These are phyloP conservation scores for Galaxias olidus DNA, from an alignment of 2,797 vertebrate genomes.

Conservation along the genomic window DNA sequence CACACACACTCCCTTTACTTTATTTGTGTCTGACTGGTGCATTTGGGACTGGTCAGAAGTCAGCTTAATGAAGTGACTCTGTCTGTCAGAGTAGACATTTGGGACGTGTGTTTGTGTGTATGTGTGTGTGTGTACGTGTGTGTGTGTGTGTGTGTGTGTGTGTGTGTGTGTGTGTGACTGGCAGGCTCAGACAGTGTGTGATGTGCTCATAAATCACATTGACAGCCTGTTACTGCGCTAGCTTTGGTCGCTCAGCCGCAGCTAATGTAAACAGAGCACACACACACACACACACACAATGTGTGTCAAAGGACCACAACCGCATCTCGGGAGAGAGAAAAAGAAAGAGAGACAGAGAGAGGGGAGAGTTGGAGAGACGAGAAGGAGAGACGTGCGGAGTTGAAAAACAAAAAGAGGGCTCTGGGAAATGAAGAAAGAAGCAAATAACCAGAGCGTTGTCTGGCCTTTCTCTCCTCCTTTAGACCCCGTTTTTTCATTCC, in stretches of 20 bases:
- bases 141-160: slow-evolving; percentile 26
- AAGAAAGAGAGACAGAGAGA: slow-evolving; percentile 52
- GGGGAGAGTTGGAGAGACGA: slow-evolving; percentile 56
- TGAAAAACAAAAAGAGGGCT: slow-evolving; percentile 31
- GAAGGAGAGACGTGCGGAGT: slow-evolving; percentile 42
- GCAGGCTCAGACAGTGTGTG: slow-evolving; percentile 90
- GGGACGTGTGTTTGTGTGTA: slow-evolving; percentile 3
- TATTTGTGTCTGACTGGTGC: slow-evolving; percentile 34
- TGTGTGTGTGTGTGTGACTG: slow-evolving; percentile 68
- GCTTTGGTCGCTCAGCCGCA: slow-evolving; percentile 89
- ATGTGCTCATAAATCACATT: slow-evolving; percentile 98
- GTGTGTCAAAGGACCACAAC: slow-evolving; percentile 80
- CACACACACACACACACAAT: slow-evolving; percentile 54
- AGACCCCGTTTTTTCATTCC: too few relatives aligned
- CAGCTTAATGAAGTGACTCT: slow-evolving; percentile 92
- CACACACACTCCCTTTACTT: slow-evolving; percentile 10
- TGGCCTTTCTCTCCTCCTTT: too few relatives aligned
- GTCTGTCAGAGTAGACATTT: slow-evolving; percentile 75
- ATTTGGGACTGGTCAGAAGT: slow-evolving; percentile 80
- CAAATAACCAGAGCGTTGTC: slow-evolving; percentile 20
- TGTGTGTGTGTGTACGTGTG: slow-evolving; percentile 5
- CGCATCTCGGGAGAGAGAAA: slow-evolving; percentile 72
- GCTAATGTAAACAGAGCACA: slow-evolving; percentile 85
- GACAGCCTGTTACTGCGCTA: slow-evolving; percentile 89
- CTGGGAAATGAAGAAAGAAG: slow-evolving; percentile 35